Evolutionary conservation across 1,140 invertebrate genomes (phyloP).

Genomic region (Zaprionus ornatus): DNA sequence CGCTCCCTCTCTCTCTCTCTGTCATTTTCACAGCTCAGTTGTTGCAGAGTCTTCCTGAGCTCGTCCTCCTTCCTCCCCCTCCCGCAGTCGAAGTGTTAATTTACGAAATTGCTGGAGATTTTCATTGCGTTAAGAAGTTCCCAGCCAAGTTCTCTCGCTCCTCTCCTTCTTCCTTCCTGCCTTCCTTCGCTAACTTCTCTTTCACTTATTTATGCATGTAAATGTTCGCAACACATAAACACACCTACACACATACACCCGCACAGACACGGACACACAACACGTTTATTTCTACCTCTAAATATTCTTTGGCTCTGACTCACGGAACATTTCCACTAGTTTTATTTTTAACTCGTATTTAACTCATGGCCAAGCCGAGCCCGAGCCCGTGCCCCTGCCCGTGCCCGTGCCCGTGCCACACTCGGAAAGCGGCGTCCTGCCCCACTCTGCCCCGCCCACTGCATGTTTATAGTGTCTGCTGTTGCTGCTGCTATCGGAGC

Average conservation of each 20-base stretch:
- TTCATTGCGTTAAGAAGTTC: conserved; percentile 80
- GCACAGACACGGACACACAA: conserved; percentile 35
- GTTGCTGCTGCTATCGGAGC: conserved; percentile 59
- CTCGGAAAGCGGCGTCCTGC: not conserved
- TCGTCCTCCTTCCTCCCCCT: not conserved
- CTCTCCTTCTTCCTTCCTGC: conserved; percentile 1
- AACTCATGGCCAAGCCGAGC: conserved; percentile 29
- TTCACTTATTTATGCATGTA: conserved; percentile 76
- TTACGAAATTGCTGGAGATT: conserved; percentile 80
- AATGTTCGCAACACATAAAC: conserved; percentile 53
- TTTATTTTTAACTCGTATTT: conserved; percentile 69
- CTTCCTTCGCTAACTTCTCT: conserved; percentile 2
- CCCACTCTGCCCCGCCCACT: conserved; percentile 34
- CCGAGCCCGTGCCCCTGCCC: not conserved
- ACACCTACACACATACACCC: conserved; percentile 14
- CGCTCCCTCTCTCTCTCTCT: conserved; percentile 1
- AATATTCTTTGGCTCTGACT: conserved; percentile 56
- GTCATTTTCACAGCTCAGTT: conserved; percentile 50
- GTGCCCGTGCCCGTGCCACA: not conserved
- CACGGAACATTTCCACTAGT: conserved; percentile 50
- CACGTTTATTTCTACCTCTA: conserved; percentile 51
- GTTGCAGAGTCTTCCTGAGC: conserved; percentile 9
- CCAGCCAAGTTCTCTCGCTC: conserved; percentile 24
- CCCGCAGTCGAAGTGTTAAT: conserved; percentile 68
- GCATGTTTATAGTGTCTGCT: conserved; percentile 72